These are phyloP conservation scores for Sminthurides aquaticus DNA, from an alignment of 2,888 invertebrate genomes.

Conservation along the genomic window DNA sequence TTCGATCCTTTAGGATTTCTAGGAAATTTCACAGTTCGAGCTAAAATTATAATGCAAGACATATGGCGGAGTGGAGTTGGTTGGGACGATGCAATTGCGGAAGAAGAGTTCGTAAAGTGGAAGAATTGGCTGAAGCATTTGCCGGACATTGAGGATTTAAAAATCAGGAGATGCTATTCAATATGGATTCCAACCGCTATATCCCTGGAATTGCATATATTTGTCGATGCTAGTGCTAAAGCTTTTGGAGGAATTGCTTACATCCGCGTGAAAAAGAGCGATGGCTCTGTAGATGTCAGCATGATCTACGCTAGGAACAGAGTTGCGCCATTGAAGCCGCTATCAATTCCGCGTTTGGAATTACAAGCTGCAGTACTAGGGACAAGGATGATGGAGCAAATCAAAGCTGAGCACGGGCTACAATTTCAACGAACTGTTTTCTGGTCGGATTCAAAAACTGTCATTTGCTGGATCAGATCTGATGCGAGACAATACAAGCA, in stretches of 20 bases:
- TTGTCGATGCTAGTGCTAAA: constrained; percentile 30
- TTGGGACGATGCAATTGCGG: constrained; percentile 42
- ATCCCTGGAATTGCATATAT: constrained; percentile 25
- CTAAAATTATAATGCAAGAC: constrained; percentile 43
- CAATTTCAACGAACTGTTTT: constrained; percentile 6
- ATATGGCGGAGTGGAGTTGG: constrained; percentile 41
- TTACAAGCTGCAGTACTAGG: constrained; percentile 22
- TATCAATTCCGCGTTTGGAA: constrained; percentile 24
- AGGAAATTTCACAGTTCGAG: constrained; percentile 35
- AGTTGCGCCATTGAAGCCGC: constrained; percentile 18
- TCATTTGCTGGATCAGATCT: constrained; percentile 26
- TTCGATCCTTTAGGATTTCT: constrained; percentile 45
- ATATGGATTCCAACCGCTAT: background rate
- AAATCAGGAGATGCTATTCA: constrained; percentile 16
- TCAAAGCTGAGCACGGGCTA: constrained; percentile 8
- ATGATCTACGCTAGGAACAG: constrained; percentile 15
- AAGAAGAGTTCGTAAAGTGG: constrained; percentile 13
- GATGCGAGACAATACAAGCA: constrained; percentile 21
- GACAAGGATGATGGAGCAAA: background rate
- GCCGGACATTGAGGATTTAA: background rate
- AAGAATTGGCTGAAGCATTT: constrained; percentile 24
- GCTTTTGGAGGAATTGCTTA: constrained; percentile 29
- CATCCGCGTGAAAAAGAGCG: constrained; percentile 21
- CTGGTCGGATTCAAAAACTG: constrained; percentile 31
- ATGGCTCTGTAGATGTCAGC: background rate